Base-by-base conservation (phyloP, 2,888 invertebrate species). In the Tinea pellionella region DNA sequence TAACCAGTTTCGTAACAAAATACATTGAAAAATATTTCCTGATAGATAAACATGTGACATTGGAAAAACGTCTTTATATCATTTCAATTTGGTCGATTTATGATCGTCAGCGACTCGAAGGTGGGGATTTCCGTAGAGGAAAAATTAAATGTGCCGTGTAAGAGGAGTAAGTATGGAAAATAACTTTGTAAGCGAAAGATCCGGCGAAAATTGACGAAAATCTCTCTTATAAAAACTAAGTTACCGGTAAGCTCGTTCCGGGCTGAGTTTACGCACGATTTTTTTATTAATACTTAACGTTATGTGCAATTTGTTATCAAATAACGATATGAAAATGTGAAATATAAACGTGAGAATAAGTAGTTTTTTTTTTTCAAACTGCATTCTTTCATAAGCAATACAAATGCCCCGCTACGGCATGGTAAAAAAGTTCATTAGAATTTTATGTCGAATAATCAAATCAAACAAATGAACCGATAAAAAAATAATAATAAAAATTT, bases 251-350 rank as follows among this genome's bases (percentile, higher is more conserved):
- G 41, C 59, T 47, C 19, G 61, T 59, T 57, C 19, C 42, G 24
- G 57, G 59, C 53, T 37, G 62, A 60, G 42, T 61, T 63, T 63
- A 60, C 63, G 58, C 60, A 55, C 61, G 63, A 63, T 61, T 61
- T 60, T 60, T 61, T 51, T 43, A 59, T 63, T 63, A 63, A 58
- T 16, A 51, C 29, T 24, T 8, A 19, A 60, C 61, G 63, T 60
- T 55, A 61, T 61, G 59, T 53, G 59, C 61, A 59, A 63, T 67
- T 64, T 63, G 62, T 64, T 64, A 61, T 60, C 41, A 63, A 59
- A 68, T 70, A 71, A 71, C 68, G 68, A 65, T 65, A 69, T 69
- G 70, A 68, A 71, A 71, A 72, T 71, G n/a, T n/a, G n/a, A n/a
- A n/a, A n/a, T n/a, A n/a, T n/a, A n/a, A n/a, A n/a, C n/a, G n/a